Evolutionary conservation across 1,140 invertebrate species (phyloP).

Genomic region (Choristoneura fumiferana): DNA sequence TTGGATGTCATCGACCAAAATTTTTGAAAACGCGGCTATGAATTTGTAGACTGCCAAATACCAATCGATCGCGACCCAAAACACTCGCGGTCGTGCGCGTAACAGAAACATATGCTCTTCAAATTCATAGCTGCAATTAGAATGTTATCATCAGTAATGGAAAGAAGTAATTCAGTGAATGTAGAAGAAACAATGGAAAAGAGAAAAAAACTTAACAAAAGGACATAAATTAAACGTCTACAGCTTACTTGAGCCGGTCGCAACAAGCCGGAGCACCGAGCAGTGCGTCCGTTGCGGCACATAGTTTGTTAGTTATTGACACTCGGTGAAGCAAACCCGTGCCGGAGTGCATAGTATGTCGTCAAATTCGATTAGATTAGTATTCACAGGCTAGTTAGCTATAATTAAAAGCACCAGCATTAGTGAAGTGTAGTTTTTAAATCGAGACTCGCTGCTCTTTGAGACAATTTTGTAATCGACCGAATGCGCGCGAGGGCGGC

Average conservation of each 20-base stretch:
- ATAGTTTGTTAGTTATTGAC: no score
- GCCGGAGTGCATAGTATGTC: not conserved
- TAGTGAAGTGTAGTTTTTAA: not conserved
- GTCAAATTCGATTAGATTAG: slow-evolving; percentile 1
- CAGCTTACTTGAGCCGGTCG: slow-evolving; percentile 1
- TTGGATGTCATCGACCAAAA: slow-evolving; percentile 15
- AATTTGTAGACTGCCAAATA: slow-evolving; percentile 3
- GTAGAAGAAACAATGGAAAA: slow-evolving; percentile 35
- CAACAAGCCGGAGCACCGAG: slow-evolving; percentile 1
- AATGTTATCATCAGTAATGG: slow-evolving; percentile 42
- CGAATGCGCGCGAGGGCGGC: not conserved
- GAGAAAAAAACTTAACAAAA: slow-evolving; percentile 38
- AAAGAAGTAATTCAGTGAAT: slow-evolving; percentile 50
- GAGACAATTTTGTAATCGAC: not conserved
- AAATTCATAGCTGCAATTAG: slow-evolving; percentile 39
- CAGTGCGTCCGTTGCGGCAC: no score
- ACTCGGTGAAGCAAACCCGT: not conserved
- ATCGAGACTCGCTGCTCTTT: no score
- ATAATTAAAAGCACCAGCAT: not conserved
- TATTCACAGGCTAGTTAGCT: no score
- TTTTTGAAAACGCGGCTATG: not conserved
- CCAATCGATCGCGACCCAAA: not conserved
- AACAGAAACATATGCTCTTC: slow-evolving; percentile 23
- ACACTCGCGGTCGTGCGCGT: slow-evolving; percentile 15
- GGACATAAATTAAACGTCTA: slow-evolving; percentile 31